Evolutionary conservation across 2,797 vertebrate genomes (phyloP), one percentile per base, ranked within the genome.

Genomic region (Adelosebastes latens): DNA sequence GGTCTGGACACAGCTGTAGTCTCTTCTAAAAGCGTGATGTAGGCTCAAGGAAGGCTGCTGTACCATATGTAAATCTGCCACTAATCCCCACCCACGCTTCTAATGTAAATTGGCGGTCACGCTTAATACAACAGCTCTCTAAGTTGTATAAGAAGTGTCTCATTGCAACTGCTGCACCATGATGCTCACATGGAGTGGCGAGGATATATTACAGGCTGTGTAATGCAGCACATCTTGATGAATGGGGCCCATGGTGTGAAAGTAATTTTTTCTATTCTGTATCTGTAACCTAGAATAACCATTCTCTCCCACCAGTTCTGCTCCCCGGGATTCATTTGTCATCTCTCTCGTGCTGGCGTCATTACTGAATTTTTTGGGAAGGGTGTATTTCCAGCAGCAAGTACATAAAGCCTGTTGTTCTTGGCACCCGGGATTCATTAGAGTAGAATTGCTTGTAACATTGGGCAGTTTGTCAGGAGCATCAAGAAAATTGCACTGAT

Each of bases 381-480:
- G 5, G 5, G 8, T 77, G 55, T 69, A 70, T 82, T 75, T 81
- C 72, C 77, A 72, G 59, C 70, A 74, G 58, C 80, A 69, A 49
- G 49, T 65, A 65, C 64, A 74, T 65, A 65, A 61, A 74, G 61
- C 72, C 70, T 59, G 67, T 74, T 73, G 75, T 84, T 84, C 53
- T 67, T 83, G 86, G 77, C 84, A 46, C 6, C 31, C 3, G 6
- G 62, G 71, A 84, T 77, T 89, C 77, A 80, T 90, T 89, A 67
- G 72, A 75, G 72, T 72, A 36, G 79, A 81, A 78, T 72, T 42
- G 75, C 63, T 81, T 64, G 70, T 85, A 82, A 77, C 53, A 56
- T 56, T 59, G 75, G 75, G 71, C 80, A 71, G 31, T 82, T 84
- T 86, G 86, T 87, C 86, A 75, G 72, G 58, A 67, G 59, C 55